Evolutionary conservation across 2,113 vertebrate genomes (phyloP).

Genomic region (Tinamus guttatus): DNA sequence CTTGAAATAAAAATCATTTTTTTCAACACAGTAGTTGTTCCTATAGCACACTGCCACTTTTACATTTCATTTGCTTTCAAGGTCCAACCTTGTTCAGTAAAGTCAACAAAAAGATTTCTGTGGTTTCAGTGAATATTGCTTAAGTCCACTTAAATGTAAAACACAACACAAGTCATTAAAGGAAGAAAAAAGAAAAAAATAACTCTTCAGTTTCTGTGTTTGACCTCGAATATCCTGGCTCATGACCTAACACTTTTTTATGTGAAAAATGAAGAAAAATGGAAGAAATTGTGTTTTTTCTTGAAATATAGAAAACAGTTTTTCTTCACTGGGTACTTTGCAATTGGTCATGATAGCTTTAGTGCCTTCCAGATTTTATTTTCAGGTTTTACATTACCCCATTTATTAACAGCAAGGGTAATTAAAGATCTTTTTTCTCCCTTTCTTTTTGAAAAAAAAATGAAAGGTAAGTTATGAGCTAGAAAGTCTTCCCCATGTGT

Average conservation of each 20-base stretch:
- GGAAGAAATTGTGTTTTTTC: background rate
- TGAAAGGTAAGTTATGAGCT: background rate
- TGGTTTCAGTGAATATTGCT: background rate
- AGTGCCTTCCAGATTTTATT: background rate
- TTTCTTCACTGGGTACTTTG: background rate
- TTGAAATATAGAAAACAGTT: background rate
- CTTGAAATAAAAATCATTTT: background rate
- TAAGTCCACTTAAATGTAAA: background rate
- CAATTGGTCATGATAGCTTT: background rate
- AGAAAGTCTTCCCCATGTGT: fast-evolving
- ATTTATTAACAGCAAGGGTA: background rate
- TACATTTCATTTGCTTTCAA: background rate
- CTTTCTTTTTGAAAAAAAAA: background rate
- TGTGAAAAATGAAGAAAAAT: background rate
- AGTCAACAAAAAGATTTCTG: background rate
- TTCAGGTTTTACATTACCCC: fast-evolving
- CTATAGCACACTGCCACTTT: background rate
- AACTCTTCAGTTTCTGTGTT: background rate
- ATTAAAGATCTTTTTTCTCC: fast-evolving
- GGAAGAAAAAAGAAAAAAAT: fast-evolving
- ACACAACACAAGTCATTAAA: background rate
- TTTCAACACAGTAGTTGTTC: background rate
- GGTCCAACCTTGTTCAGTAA: background rate
- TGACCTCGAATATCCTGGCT: background rate
- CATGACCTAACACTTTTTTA: background rate